Evolutionary conservation across 1,140 invertebrate genomes (phyloP), one percentile per base, ranked within the genome.

Genomic region (Battus philenor): DNA sequence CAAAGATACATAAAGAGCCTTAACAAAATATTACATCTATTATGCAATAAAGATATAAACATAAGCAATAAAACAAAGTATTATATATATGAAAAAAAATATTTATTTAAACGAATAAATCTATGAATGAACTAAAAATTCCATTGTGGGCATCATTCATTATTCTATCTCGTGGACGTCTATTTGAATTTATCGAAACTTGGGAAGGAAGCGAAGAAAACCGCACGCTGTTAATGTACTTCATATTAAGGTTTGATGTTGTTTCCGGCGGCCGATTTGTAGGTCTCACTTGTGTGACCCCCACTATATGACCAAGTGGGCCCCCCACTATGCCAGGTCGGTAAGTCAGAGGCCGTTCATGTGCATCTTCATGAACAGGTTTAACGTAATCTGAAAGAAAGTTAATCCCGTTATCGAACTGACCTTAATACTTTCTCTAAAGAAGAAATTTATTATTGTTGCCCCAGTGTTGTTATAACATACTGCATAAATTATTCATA

Each of bases 101-200:
- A 31, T 59, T 71, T 61, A 67, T 68, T 73, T n/a, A 63, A 54
- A 78, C 67, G 31, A 81, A 67, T 30, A 81, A 61, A 54, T 76
- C 72, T 36, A 78, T 20, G 47, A 81, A 81, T 7, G 77, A 78
- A 13, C 64, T 56, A 16, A 80, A 15, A 50, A 74, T 47, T 24
- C 48, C 54, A 10, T 52, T 39, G 18, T 52, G 48, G 11, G 20
- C 30, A 22, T 46, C 41, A 6, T 56, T 48, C 10, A 50, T 8
- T 33, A 38, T 58, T 44, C 58, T 60, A 9, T 55, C 49, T 20
- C 59, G 49, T 20, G 59, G 45, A 11, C 55, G 54, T 41, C 48
- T 64, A 4, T 54, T 51, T 5, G 39, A 18, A 11, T 54, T 34
- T 24, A 16, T 12, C n/a, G 24, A 2, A 12, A 17, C 16, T 15